Percentiles rank a stretch among this genome's conserved stretches.
Conservation (phyloP, 2,888 invertebrate species). For the Aphidius colemani region DNA sequence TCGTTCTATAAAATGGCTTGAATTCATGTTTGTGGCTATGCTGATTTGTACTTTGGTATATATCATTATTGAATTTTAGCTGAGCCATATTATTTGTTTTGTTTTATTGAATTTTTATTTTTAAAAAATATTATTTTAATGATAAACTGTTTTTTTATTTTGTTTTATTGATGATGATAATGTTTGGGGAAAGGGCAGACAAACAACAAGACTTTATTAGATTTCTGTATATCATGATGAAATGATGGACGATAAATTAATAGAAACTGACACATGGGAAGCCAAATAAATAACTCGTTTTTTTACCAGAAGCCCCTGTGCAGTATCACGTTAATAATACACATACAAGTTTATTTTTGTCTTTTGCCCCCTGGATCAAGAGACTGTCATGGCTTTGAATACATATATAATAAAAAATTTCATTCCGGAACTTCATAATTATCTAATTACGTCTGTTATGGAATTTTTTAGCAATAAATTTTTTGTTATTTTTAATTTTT, state of each 20-base stretch:
- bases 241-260: conserved; percentile 18
- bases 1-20: no score
- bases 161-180: no score
- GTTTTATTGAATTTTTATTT: no score
- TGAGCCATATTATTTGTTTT: no score
- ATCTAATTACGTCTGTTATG: conserved; percentile 32
- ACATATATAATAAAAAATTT: neutral
- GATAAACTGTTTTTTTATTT: no score
- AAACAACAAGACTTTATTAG: no score
- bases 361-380: conserved; percentile 1
- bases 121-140: no score
- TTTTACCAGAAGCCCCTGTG: conserved; percentile 20
- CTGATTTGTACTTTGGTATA: no score
- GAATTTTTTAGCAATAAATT: conserved; percentile 20
- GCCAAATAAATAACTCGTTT: conserved; percentile 17
- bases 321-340: conserved; percentile 27
- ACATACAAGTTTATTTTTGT: conserved; percentile 28
- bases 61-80: no score
- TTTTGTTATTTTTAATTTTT: neutral
- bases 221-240: no score
- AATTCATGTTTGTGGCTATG: no score
- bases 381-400: neutral
- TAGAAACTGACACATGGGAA: conserved; percentile 15
- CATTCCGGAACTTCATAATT: conserved; percentile 34
- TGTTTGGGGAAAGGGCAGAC: no score